Conservation (phyloP, 2,113 vertebrate species). For the Monarcha castaneiventris region DNA sequence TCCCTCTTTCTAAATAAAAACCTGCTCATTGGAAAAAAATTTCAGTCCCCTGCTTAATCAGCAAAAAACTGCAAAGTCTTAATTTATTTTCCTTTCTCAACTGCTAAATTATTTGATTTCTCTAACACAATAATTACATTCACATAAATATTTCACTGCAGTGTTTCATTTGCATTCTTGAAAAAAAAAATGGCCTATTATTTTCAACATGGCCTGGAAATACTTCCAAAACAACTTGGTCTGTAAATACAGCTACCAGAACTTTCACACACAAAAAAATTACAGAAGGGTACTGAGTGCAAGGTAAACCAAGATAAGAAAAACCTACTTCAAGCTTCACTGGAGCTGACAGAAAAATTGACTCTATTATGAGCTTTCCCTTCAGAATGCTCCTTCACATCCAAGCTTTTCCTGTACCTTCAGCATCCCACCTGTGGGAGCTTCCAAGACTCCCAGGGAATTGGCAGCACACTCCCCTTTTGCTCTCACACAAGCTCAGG, state of each 20-base stretch:
- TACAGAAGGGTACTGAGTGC: not conserved
- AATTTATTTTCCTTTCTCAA: not conserved
- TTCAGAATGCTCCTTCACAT: not conserved
- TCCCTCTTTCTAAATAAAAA: not conserved
- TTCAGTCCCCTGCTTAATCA: not conserved
- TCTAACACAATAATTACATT: not conserved
- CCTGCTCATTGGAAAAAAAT: not conserved
- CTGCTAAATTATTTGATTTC: not conserved
- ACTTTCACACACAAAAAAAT: not conserved
- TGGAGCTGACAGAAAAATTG: not conserved
- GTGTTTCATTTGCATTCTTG: not conserved
- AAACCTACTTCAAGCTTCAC: not conserved
- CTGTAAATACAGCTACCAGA: not conserved
- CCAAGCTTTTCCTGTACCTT: not conserved
- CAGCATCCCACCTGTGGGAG: not conserved
- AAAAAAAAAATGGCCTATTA: not conserved
- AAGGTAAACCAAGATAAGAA: not conserved
- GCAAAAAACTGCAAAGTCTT: not conserved
- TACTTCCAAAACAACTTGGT: not conserved
- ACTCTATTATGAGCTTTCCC: not conserved
- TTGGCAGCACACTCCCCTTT: accelerated
- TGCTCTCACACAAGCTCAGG: not conserved
- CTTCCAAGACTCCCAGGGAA: not conserved
- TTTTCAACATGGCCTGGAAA: not conserved
- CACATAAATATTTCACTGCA: not conserved